Conservation (phyloP, 1,140 invertebrate genomes). For the Protaetia brevitarsis region DNA sequence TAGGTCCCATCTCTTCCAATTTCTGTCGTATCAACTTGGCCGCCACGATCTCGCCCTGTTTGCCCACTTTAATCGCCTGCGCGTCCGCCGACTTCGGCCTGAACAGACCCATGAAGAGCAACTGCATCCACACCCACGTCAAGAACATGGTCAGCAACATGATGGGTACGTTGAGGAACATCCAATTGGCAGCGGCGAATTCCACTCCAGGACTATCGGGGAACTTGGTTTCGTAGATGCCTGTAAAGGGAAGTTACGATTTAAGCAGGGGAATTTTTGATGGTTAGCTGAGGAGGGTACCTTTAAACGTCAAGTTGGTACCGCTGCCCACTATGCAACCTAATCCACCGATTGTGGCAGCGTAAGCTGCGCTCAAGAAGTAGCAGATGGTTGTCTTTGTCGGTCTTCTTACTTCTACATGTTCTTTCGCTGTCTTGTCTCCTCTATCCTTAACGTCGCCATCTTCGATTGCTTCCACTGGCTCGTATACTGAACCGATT, state of each 20-base stretch:
- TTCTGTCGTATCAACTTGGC: conserved; percentile 67
- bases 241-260: conserved; percentile 23
- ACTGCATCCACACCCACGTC: conserved; percentile 69
- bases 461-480: conserved; percentile 42
- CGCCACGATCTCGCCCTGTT: conserved; percentile 57
- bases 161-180: conserved; percentile 63
- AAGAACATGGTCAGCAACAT: conserved; percentile 71
- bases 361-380: conserved; percentile 76
- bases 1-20: conserved; percentile 73
- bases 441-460: conserved; percentile 32
- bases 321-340: conserved; percentile 85
- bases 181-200: conserved; percentile 76
- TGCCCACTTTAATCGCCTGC: conserved; percentile 40
- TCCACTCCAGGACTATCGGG: conserved; percentile 59
- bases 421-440: not conserved
- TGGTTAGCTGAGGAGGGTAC: conserved; percentile 39
- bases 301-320: conserved; percentile 84
- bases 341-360: conserved; percentile 77
- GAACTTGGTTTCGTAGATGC: conserved; percentile 52
- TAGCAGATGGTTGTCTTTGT: conserved; percentile 68
- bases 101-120: conserved; percentile 73
- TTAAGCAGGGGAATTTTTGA: not conserved
- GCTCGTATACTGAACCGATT: conserved; percentile 59
- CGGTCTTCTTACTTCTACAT: conserved; percentile 48
- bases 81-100: conserved; percentile 48